Evolutionary conservation across 2,797 vertebrate species (phyloP), one percentile per base, ranked within the genome.

Genomic region (Coilia nasus): DNA sequence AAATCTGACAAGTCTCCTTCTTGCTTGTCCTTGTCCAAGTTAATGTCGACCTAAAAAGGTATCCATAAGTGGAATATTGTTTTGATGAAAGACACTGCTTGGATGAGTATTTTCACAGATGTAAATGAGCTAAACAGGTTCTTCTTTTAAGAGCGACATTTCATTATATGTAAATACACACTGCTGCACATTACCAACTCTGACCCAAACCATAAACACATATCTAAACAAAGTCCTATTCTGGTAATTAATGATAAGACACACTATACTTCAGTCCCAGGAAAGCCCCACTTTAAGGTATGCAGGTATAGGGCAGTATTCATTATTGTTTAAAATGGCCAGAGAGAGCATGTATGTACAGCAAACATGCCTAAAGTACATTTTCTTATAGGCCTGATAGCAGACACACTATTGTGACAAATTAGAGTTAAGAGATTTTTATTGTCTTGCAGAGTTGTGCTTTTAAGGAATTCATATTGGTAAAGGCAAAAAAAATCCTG

Each of bases 1-100:
- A 99, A 98, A 93, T 99, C 98, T 0, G 98, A 98, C 83, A 99
- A 96, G 87, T 99, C 98, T 0, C 57, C 57, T 19, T 19, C 15
- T 28, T 71, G 12, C 64, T 71, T 71, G 64, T 71, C 25, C 95
- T 97, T 95, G 62, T 93, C 95, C 82, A 98, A 95, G 90, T 95
- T 95, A 87, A 99, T 95, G 93, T 99, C 98, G 90, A 99, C 97
- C 95, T 96, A 85, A 64, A n/a, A 25, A 17, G 57, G 0, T 41
- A 44, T 84, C 1, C 14, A 50, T 35, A 44, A 44, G 35, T 17
- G 28, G 4, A 7, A 71, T 31, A 5, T 19, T 31, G 64, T 31
- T 28, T 31, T 31, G 12, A 21, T 19, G 7, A 54, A 54, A 54
- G 50, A 41, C 10, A 14, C 50, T 54, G 50, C 6, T 54, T 54